Evolutionary conservation across 92 coral and sea anemone species (phyloP), one percentile per base, ranked within the genome.

Genomic region (Palythoa caribaeorum): DNA sequence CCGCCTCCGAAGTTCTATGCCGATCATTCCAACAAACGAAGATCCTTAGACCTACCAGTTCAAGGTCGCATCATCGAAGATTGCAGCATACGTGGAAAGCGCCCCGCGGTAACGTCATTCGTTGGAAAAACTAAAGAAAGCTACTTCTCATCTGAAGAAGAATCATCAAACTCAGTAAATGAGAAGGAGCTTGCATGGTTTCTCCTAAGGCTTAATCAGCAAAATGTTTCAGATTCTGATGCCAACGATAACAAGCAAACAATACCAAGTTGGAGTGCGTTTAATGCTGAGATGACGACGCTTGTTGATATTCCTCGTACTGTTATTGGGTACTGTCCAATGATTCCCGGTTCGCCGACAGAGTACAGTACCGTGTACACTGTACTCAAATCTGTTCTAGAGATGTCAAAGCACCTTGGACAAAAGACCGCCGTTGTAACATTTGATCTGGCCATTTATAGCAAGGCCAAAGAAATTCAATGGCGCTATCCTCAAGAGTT

Each of bases 331-430:
- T 93, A 93, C 72, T 93, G 93, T 70, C 96, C 91, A 69, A 86
- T 93, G 94, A 93, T 93, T 28, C 65, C 87, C 36, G 94, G 93
- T 19, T 89, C 91, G 1, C 74, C 91, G 2, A 79, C 94, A 39
- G 94, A 91, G 77, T 93, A 66, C 86, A 93, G 92, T 70, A 93
- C 96, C 9, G 84, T 93, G 13, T 88, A 91, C 84, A 80, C 90
- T 14, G 88, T 75, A 35, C 84, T 91, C 3, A 93, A 85, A 73
- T 21, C 63, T 10, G 86, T 74, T 12, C 91, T 73, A 70, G 75
- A 37, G 55, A 88, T 88, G 85, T 28, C 28, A 28, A 28, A 28
- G 28, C 28, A 28, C 28, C 28, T 28, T 28, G 28, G 28, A 28
- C 28, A 28, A 28, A 28, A 28, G 28, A 28, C 28, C 28, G 28